Percentiles rank a stretch among this genome's conserved stretches.
Evolutionary conservation across 2,113 vertebrate genomes (phyloP).

Genomic region (Sebastes fasciatus): DNA sequence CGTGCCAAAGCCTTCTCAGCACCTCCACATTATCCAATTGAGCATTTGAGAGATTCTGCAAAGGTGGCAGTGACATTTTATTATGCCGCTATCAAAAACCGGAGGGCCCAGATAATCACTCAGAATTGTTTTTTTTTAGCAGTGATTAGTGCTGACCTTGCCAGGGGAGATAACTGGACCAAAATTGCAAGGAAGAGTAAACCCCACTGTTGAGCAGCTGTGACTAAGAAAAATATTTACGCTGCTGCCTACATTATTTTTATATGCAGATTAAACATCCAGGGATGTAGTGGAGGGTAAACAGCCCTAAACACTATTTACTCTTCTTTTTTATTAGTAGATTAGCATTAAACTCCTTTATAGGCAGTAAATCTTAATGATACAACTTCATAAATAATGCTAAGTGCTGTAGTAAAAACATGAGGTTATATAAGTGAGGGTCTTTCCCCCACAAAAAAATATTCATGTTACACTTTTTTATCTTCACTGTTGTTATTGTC

Average conservation of each 20-base stretch:
- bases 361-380: slow-evolving; percentile 27
- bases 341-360: slow-evolving; percentile 59
- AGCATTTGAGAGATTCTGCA: slow-evolving; percentile 58
- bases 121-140: slow-evolving; percentile 69
- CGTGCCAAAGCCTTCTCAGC: slow-evolving; percentile 63
- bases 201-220: slow-evolving; percentile 53
- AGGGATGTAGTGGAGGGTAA: slow-evolving; percentile 62
- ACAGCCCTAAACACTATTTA: slow-evolving; percentile 67
- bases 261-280: slow-evolving; percentile 70
- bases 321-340: slow-evolving; percentile 60
- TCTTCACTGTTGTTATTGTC: neutral
- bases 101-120: slow-evolving; percentile 63
- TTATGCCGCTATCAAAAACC: slow-evolving; percentile 62
- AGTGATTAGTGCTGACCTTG: slow-evolving; percentile 75
- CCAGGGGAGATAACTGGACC: slow-evolving; percentile 65
- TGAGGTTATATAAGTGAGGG: slow-evolving; percentile 7
- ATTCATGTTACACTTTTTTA: neutral
- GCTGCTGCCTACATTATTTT: slow-evolving; percentile 68
- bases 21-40: slow-evolving; percentile 67
- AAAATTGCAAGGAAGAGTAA: slow-evolving; percentile 62
- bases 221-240: slow-evolving; percentile 73
- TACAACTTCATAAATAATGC: slow-evolving; percentile 37
- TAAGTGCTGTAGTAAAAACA: slow-evolving; percentile 12
- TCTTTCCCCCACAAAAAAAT: neutral
- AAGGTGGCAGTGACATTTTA: slow-evolving; percentile 71